Base-by-base conservation (phyloP, 2,888 invertebrate species). In the Troides aeacus region DNA sequence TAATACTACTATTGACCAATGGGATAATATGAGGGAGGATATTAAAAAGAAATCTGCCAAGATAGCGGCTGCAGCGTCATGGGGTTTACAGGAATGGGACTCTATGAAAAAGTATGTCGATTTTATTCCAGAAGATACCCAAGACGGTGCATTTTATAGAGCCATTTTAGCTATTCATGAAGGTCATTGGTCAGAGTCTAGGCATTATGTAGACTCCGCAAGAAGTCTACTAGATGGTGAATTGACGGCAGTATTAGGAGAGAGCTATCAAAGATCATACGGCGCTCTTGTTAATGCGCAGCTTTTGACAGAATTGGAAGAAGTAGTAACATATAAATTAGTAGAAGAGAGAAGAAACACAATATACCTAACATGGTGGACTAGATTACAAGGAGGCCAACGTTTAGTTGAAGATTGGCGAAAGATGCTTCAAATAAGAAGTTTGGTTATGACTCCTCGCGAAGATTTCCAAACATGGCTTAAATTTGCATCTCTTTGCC, bases 401-500 rank as follows among this genome's bases (percentile, higher is more conserved):
- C 93, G 97, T 59, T 94, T 98, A 62, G 98, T 99, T 0, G 99
- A 99, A 85, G 99, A 99, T 84, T 99, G 99, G 99, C 97, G 99
- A 76, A 95, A 97, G 79, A 97, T 99, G 75, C 95, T 99, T 66
- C 98, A 98, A 87, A 97, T 99, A 18, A 97, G 98, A 77, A 98
- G 98, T 15, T 90, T 99, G 71, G 99, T 99, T 0, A 94, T 99
- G 66, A 94, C 95, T 2, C 99, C 99, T 0, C 96, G 97, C 69
- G 98, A 99, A 82, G 98, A 99, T 83, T 97, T 98, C 87, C 96
- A 97, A 79, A 98, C 99, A 0, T 99, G 99, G 98, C 92, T 99
- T 1, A 99, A 99, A 83, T 99, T 98, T 84, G 98, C 99, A 0
- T 97, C 98, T n/a, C 93, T 99, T 0, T 99, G 99, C 84, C 94